Base-by-base conservation (phyloP, 2,113 vertebrate genomes). In the Condylura cristata region DNA sequence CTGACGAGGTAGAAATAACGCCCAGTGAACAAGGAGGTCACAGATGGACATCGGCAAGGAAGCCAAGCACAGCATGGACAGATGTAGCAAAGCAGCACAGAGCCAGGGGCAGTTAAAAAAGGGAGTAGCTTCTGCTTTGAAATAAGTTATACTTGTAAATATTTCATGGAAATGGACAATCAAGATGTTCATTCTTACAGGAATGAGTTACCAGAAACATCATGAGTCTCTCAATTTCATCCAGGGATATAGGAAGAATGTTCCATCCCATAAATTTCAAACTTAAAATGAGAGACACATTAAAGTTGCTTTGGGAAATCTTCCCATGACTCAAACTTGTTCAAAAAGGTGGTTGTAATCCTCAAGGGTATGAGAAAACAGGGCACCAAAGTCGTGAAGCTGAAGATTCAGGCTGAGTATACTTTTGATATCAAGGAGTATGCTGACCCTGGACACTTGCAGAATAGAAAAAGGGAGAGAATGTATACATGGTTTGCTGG, bases 41-140 rank as follows among this genome's bases (percentile, higher is more conserved):
- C 8, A 6, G 17, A 30, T 16, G 11, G 22, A 0, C 7, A 26
- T 44, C 60, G 2, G 1, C 2, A 3, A n/a, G 0, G 20, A 66
- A 34, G 30, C 10, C 17, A 34, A 12, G 6, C 5, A 13, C 3
- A 71, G 28, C 5, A 0, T 16, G 26, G 26, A 30, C 5, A 39
- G 24, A 30, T 22, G 51, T 2, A 44, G 22, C 11, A 18, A 20
- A 13, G 34, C 13, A 75, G 16, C 4, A 6, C 12, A 56, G 0
- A 30, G 3, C 1, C 13, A 28, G 8, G 2, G 20, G 3, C 9
- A n/a, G 1, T 2, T 18, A 46, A 16, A 9, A 48, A 56, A 56
- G 7, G 10, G 2, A 60, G 5, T 24, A 48, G 18, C n/a, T 74
- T 63, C 26, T 60, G 30, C 5, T 75, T 12, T 16, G 20, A 75